Evolutionary conservation across 2,113 vertebrate genomes (phyloP).

Genomic region (Enhydra lutris): DNA sequence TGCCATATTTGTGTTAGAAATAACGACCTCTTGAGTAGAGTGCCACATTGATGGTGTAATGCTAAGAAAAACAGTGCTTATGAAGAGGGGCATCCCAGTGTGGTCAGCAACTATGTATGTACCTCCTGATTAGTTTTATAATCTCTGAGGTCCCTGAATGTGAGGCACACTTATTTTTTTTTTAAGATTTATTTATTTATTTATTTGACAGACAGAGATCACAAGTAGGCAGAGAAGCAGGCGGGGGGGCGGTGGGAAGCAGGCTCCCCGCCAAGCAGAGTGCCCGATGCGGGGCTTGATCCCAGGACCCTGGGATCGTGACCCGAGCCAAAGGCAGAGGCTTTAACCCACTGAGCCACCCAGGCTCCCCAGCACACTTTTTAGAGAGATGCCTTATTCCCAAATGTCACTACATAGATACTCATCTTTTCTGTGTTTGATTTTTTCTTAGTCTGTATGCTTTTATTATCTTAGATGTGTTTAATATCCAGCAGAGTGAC

Average conservation of each 20-base stretch:
- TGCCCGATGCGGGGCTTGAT: too few relatives aligned
- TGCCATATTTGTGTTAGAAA: neutral
- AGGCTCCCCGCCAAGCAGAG: too few relatives aligned
- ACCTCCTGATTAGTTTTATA: neutral
- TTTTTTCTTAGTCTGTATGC: neutral
- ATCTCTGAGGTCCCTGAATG: neutral
- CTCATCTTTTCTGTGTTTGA: neutral
- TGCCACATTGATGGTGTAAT: neutral
- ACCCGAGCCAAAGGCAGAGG: too few relatives aligned
- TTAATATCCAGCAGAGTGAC: conserved; percentile 3
- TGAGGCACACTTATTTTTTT: neutral
- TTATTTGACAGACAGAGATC: too few relatives aligned
- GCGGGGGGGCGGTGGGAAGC: too few relatives aligned
- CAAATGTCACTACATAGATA: neutral
- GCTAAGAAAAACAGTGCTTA: neutral
- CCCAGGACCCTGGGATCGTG: too few relatives aligned
- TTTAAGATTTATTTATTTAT: too few relatives aligned
- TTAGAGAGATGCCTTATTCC: conserved; percentile 12
- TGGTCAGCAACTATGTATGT: neutral
- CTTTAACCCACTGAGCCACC: too few relatives aligned
- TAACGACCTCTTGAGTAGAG: neutral
- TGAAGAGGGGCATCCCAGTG: neutral
- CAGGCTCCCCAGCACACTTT: neutral
- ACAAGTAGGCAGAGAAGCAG: too few relatives aligned
- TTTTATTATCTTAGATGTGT: conserved; percentile 39